These are phyloP conservation scores for Phyllotis vaccarum DNA, from an alignment of 2,797 vertebrate genomes.

Conservation along the genomic window DNA sequence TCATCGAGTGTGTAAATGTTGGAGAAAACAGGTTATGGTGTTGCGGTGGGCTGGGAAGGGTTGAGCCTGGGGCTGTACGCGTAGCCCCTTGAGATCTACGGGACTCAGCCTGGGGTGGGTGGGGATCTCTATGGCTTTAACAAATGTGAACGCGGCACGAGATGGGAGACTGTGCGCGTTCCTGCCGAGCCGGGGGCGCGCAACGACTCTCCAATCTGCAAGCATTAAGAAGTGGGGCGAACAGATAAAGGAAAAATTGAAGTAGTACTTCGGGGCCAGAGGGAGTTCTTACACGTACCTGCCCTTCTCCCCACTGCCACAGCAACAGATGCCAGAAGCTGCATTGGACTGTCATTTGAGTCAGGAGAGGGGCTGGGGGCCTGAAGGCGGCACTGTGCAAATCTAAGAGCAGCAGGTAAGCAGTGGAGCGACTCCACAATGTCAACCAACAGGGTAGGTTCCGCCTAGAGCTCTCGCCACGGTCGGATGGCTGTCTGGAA, in stretches of 20 bases:
- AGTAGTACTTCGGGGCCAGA: neutral
- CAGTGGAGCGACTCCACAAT: constrained; percentile 52
- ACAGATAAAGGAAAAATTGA: constrained; percentile 41
- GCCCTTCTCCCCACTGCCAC: neutral
- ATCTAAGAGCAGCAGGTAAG: constrained; percentile 69
- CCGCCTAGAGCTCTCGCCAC: constrained; percentile 70
- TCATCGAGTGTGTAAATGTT: constrained; percentile 9
- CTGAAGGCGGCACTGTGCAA: neutral
- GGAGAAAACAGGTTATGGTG: neutral
- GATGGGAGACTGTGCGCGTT: constrained; percentile 92
- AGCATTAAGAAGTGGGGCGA: constrained; percentile 60
- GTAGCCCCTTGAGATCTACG: neutral
- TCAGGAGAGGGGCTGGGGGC: constrained; percentile 42
- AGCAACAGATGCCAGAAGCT: constrained; percentile 72
- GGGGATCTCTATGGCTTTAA: constrained; percentile 87
- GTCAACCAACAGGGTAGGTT: constrained; percentile 69
- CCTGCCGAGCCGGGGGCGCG: constrained; percentile 85
- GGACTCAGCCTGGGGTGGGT: constrained; percentile 78
- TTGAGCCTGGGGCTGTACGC: neutral
- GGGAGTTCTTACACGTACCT: constrained; percentile 18
- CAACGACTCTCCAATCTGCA: constrained; percentile 71
- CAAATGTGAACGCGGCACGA: constrained; percentile 73
- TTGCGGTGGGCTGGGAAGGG: neutral
- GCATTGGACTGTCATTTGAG: neutral
- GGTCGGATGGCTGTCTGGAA: neutral